phyloP scores from a whole-genome alignment of 2,888 invertebrate species.

The Chloroclysta siterata region DNA sequence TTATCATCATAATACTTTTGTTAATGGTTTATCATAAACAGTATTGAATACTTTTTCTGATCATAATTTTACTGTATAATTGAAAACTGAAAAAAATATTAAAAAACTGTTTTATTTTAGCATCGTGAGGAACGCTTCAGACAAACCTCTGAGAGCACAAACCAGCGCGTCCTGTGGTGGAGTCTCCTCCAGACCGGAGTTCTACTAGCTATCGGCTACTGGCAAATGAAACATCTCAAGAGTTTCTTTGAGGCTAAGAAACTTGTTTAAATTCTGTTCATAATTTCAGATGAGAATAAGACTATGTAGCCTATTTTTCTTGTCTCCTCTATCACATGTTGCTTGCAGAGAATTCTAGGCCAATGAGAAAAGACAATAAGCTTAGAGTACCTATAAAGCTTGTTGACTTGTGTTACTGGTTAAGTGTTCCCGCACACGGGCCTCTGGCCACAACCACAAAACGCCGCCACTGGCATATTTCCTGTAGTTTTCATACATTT shows the following conservation, averaged over 20 bases:
- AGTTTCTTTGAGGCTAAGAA: constrained; percentile 99
- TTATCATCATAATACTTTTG: no score
- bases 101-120: no score
- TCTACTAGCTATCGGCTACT: constrained; percentile 96
- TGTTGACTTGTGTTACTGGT: neutral
- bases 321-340: constrained; percentile 1
- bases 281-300: constrained; percentile 14
- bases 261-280: constrained; percentile 88
- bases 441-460: no score
- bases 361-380: neutral
- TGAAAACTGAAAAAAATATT: no score
- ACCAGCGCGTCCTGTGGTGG: constrained; percentile 98
- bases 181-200: constrained; percentile 96
- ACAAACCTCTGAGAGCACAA: constrained; percentile 98
- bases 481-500: no score
- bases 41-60: no score
- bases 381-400: neutral
- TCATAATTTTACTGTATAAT: no score
- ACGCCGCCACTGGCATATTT: no score
- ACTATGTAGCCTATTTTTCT: neutral
- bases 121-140: constrained; percentile 99
- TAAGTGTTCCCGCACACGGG: no score
- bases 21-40: no score
- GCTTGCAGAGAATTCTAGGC: neutral
- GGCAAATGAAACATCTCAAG: constrained; percentile 99